Percentiles rank a stretch among this genome's conserved stretches.
phyloP scores from a whole-genome alignment of 2,888 invertebrate species.

The Watsonalla binaria region DNA sequence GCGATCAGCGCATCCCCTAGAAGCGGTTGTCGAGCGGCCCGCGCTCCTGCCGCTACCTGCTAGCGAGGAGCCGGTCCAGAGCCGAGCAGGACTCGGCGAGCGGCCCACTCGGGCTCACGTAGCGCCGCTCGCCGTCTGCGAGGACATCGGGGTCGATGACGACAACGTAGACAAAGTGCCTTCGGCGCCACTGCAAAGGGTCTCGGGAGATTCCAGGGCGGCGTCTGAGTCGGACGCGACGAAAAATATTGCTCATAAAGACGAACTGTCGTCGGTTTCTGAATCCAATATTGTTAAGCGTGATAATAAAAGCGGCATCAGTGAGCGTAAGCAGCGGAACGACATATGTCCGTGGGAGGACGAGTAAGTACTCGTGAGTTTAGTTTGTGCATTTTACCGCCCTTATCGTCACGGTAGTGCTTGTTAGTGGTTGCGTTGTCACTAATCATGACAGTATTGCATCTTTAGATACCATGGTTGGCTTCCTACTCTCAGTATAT shows the following conservation, averaged over 20 bases:
- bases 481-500: not conserved
- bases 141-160: constrained; percentile 83
- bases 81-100: not conserved
- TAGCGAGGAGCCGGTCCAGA: constrained; percentile 5
- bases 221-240: constrained; percentile 55
- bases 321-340: constrained; percentile 79
- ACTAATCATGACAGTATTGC: not conserved
- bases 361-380: constrained; percentile 85
- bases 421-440: not conserved
- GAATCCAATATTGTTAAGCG: constrained; percentile 68
- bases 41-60: not conserved
- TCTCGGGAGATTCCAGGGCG: constrained; percentile 44
- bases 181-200: constrained; percentile 52
- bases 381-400: constrained; percentile 24
- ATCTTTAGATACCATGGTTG: constrained; percentile 6
- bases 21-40: not conserved
- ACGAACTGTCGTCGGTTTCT: constrained; percentile 63
- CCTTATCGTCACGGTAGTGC: not conserved
- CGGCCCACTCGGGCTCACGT: constrained; percentile 50
- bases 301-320: constrained; percentile 57
- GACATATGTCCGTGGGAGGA: constrained; percentile 97
- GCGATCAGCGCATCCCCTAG: not conserved
- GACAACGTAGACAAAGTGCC: constrained; percentile 79
- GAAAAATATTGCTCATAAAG: constrained; percentile 62
- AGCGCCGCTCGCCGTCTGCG: constrained; percentile 84